Evolutionary conservation across 2,797 vertebrate genomes (phyloP).

Genomic region (Chiloscyllium punctatum): DNA sequence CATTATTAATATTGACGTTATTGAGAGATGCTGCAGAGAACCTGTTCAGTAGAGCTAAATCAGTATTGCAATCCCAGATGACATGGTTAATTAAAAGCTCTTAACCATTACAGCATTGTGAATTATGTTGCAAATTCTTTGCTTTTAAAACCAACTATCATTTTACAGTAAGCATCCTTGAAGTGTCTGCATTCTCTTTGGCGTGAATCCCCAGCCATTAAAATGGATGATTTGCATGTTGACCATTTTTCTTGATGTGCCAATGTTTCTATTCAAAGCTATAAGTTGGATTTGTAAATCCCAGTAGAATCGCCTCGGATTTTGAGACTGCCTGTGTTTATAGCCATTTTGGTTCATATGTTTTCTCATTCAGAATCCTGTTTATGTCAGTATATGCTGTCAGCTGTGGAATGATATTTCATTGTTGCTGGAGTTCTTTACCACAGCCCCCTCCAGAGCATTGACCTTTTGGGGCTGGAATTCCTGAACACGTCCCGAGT

Average conservation of each 20-base stretch:
- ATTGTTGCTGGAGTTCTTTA: background rate
- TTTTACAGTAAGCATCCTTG: too few species aligned
- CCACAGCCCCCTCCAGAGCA: background rate
- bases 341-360: background rate
- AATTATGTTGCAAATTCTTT: background rate
- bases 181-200: background rate
- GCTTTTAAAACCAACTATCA: background rate
- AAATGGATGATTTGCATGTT: background rate
- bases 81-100: background rate
- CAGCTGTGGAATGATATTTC: constrained; percentile 4
- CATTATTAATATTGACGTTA: background rate
- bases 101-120: background rate
- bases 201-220: background rate
- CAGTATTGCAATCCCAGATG: background rate
- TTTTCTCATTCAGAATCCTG: background rate
- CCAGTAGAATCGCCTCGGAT: background rate
- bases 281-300: background rate
- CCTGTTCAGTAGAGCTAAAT: background rate
- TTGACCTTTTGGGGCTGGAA: constrained; percentile 26
- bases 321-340: background rate
- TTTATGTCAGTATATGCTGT: background rate
- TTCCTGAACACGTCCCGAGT: background rate
- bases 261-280: background rate
- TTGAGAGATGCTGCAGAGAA: background rate
- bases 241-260: background rate